These are phyloP conservation scores for Meriones unguiculatus DNA, from an alignment of 2,113 vertebrate genomes.

Conservation along the genomic window DNA sequence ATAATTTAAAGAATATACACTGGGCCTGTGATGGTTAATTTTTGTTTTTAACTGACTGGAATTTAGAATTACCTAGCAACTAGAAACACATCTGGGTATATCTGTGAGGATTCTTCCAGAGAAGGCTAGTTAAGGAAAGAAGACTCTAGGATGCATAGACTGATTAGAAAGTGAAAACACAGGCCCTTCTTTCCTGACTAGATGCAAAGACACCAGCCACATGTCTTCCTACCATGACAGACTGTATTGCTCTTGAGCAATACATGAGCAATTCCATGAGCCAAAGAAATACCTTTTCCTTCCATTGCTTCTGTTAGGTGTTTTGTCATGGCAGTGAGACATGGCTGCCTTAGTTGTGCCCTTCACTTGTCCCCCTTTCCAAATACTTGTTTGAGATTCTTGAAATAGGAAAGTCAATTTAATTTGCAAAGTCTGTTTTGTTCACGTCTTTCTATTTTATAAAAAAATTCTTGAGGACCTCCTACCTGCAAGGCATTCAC, in stretches of 20 bases:
- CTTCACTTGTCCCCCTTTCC: background rate
- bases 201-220: background rate
- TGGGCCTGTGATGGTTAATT: background rate
- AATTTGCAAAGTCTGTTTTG: slow-evolving; percentile 9
- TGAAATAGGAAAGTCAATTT: background rate
- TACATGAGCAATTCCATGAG: background rate
- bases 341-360: background rate
- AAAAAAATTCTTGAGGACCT: slow-evolving; percentile 1
- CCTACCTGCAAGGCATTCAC: background rate
- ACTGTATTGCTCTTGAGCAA: background rate
- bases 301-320: background rate
- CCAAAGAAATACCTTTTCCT: background rate
- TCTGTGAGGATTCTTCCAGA: background rate
- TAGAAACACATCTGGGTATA: background rate
- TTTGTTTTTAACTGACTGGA: background rate
- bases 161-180: background rate
- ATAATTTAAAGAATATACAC: slow-evolving; percentile 9
- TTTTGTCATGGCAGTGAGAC: background rate
- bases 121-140: background rate
- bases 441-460: slow-evolving; percentile 48
- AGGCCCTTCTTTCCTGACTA: background rate
- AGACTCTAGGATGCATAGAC: background rate
- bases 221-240: background rate
- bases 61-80: background rate
- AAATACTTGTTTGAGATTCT: slow-evolving; percentile 32